phyloP scores from a whole-genome alignment of 2,797 vertebrate species.

The Eulemur rubriventer region DNA sequence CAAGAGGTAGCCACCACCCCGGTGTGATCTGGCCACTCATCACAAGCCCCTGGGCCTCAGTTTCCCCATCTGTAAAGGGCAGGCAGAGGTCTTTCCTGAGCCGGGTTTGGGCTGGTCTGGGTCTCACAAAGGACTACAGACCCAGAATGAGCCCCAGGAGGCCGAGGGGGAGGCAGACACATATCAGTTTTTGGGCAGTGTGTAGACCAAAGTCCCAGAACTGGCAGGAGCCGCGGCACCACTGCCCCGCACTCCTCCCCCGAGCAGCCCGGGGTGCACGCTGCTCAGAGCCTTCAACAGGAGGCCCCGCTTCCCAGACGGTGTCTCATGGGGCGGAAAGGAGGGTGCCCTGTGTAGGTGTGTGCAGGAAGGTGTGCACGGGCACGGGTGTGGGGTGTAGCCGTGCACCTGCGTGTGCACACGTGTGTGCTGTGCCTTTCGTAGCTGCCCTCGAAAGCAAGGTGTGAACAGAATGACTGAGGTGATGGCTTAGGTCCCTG shows the following conservation, averaged over 20 bases:
- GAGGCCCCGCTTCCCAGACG: no score
- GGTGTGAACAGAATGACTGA: fast-evolving
- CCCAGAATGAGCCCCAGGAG: no score
- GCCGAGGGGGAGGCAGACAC: no score
- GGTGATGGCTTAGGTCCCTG: not conserved
- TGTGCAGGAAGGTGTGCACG: no score
- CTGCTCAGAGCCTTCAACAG: not conserved
- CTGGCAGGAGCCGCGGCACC: fast-evolving
- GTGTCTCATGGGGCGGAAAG: not conserved
- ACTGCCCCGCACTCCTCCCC: no score
- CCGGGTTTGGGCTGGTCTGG: not conserved
- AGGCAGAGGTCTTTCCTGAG: not conserved
- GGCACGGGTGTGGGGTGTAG: not conserved
- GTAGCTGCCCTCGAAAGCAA: fast-evolving
- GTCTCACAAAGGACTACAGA: not conserved
- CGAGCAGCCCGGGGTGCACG: no score
- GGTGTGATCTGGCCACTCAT: not conserved
- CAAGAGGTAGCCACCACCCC: not conserved
- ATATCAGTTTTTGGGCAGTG: fast-evolving
- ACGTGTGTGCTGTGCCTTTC: not conserved
- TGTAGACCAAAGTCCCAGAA: fast-evolving
- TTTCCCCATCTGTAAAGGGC: not conserved
- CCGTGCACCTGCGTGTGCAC: not conserved
- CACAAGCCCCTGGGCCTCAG: not conserved
- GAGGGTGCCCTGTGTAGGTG: not conserved